Base-by-base conservation (phyloP, 2,113 vertebrate species). In the Cochlearius cochlearius region DNA sequence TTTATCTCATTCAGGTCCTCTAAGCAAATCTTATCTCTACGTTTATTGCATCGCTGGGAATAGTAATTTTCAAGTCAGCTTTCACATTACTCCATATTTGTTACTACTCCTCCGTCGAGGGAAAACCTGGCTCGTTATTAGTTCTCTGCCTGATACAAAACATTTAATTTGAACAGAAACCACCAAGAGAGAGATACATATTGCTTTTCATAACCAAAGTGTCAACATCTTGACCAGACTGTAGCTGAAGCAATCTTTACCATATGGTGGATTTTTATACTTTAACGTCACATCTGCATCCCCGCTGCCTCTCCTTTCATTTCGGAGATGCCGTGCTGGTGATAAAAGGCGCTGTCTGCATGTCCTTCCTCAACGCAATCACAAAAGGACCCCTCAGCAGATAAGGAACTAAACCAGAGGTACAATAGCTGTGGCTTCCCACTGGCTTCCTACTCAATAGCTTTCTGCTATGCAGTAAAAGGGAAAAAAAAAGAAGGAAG, bases 121-220 rank as follows among this genome's bases (percentile, higher is more conserved):
- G 93, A 97, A 94, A 96, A 97, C 90, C 97, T 97, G 92, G 86
- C 97, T 98, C 77, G 89, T 98, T 98, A 98, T 98, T 98, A 98
- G 97, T 96, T 98, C 95, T 96, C 97, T 98, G 96, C 96, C 95
- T 98, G 97, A 97, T 85, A 93, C 97, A 97, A 98, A 98, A 96
- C 96, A 98, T 97, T 98, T 98, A 98, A 98, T 98, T 98, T 97
- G 93, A 98, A 95, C 95, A 96, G 96, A 98, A 98, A 98, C 93
- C 93, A 96, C 96, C 91, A 91, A 93, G 97, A 96, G 97, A 97
- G 96, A 98, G 97, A 97, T 97, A 97, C 98, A 97, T 96, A 98
- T 97, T 97, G 91, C 90, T 96, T 98, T 98, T 98, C 97, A 97
- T 97, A 98, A 83, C 88, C 95, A 93, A 98, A 97, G 96, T 98